phyloP scores from a whole-genome alignment of 2,797 vertebrate genomes.

The Numenius phaeopus region DNA sequence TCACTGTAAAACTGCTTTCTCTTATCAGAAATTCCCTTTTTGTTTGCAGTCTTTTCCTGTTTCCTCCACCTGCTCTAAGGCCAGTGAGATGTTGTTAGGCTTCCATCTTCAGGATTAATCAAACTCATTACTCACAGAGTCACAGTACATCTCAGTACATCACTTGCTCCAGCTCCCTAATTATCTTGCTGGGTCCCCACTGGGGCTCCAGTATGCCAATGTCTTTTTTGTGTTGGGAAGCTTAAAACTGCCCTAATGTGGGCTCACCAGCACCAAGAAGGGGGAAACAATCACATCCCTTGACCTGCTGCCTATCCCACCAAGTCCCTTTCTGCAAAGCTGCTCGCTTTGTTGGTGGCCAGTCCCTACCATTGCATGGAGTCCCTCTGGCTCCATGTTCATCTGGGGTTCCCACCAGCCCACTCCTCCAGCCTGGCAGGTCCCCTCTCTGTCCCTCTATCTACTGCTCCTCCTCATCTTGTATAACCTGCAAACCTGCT shows the following conservation, averaged over 20 bases:
- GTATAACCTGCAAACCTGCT: background rate
- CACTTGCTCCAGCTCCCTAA: background rate
- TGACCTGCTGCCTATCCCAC: background rate
- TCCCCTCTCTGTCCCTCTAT: background rate
- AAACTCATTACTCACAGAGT: background rate
- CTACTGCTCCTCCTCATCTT: background rate
- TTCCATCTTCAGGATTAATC: background rate
- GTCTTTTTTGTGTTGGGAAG: background rate
- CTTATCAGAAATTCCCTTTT: fast-evolving
- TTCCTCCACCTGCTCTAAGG: background rate
- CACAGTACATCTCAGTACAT: background rate
- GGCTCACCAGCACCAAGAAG: background rate
- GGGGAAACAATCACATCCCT: background rate
- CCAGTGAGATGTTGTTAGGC: background rate
- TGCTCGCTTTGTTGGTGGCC: background rate
- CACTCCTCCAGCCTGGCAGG: fast-evolving
- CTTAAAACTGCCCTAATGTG: background rate
- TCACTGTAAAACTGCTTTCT: background rate
- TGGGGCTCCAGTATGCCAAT: background rate
- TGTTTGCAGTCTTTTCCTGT: background rate
- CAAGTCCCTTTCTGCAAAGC: background rate
- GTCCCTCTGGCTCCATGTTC: background rate
- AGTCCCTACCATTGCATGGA: background rate
- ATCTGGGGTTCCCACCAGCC: background rate
- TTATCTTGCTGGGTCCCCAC: background rate